Evolutionary conservation across 2,797 vertebrate genomes (phyloP), one percentile per base, ranked within the genome.

Genomic region (Odontamblyopus rebecca): DNA sequence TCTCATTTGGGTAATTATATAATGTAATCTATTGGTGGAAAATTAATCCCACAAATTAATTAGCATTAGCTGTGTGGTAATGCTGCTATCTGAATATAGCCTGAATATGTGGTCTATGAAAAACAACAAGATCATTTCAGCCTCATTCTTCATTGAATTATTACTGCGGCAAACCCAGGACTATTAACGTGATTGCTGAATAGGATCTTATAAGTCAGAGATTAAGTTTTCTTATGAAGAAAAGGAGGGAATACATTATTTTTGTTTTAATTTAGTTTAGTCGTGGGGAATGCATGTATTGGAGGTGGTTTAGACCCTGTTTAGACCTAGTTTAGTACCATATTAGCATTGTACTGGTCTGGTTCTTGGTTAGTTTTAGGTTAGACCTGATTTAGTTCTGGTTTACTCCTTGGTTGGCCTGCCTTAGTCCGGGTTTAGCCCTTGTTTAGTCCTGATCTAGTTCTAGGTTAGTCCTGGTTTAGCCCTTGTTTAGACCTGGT

Each of bases 11-110:
- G 44, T 29, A 51, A 66, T 66, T 66, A 66, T 27, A 23, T 50
- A 27, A 66, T 30, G 13, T 66, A 50, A 66, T 66, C 44, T 66
- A 66, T 1, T 63, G 62, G 67, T 41, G 72, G 54, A 69, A 29
- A 61, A 62, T 75, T 0, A 57, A 51, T 67, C 32, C 41, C 41
- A 5, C 19, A 61, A 38, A 44, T 53, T 64, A 16, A 72, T 80
- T 77, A 27, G 26, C 44, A 51, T 51, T 66, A 66, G 63, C 63
- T 11, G 63, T 66, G 26, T 68, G 51, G 29, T 35, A 68, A 56
- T 68, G 29, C 51, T 35, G 29, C 35, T 56, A 68, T 68, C 53
- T 68, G 18, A 68, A 56, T 23, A 38, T 13, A 38, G 8, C 38
- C 51, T 23, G 51, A 19, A 38, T 15, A 56, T 32, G n/a, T 18